phyloP scores from a whole-genome alignment of 2,797 vertebrate species.

The Propithecus deckenii region DNA sequence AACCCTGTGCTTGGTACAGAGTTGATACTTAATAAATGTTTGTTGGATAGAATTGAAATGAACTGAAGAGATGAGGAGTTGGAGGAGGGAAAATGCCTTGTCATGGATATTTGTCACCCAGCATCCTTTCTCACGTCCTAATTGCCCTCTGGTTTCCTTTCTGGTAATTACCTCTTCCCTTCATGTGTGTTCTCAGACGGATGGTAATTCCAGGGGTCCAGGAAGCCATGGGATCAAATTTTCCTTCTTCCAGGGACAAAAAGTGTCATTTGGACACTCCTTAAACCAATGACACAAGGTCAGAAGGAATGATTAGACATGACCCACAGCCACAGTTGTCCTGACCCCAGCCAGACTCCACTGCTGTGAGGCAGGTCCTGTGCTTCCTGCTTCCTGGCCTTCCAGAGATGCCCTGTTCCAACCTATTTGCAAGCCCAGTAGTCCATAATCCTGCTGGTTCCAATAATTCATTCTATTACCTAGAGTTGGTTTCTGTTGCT shows the following conservation, averaged over 20 bases:
- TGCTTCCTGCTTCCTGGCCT: not conserved
- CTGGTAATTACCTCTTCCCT: not conserved
- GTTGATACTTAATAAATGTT: not conserved
- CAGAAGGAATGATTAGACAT: not conserved
- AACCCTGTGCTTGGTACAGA: not conserved
- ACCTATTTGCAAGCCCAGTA: not conserved
- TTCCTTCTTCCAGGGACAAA: constrained; percentile 1
- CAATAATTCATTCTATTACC: not conserved
- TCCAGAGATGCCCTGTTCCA: not conserved
- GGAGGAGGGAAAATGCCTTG: not conserved
- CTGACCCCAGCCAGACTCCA: not conserved
- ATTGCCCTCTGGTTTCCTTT: not conserved
- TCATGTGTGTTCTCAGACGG: not conserved
- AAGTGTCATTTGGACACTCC: not conserved
- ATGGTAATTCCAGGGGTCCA: not conserved
- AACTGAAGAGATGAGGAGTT: not conserved
- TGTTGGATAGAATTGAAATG: not conserved
- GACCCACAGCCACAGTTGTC: not conserved
- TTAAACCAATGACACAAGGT: not conserved
- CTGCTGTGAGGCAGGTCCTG: not conserved
- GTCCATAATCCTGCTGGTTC: not conserved
- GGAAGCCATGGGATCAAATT: not conserved
- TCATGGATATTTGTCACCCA: not conserved
- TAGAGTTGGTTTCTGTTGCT: constrained; percentile 23
- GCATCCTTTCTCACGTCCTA: not conserved